phyloP scores from a whole-genome alignment of 2,888 invertebrate species.

The Sturmia bella region DNA sequence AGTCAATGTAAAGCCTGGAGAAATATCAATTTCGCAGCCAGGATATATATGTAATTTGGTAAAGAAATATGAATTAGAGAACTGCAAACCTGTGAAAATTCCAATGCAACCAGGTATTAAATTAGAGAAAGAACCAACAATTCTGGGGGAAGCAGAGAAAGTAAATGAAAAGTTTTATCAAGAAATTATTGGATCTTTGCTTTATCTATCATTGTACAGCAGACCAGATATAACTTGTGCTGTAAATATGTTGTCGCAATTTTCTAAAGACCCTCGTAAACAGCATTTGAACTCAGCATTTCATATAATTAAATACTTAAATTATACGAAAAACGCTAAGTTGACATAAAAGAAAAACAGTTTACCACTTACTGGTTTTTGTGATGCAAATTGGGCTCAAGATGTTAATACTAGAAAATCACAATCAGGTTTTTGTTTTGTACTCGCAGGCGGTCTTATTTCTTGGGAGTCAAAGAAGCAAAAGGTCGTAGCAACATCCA shows the following conservation, averaged over 20 bases:
- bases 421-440: not conserved
- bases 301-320: slow-evolving; percentile 9
- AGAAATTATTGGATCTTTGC: no score
- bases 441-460: slow-evolving; percentile 5
- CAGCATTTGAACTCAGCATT: slow-evolving; percentile 6
- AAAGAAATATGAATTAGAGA: slow-evolving; percentile 10
- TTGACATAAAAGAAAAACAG: not conserved
- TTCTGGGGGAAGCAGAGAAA: slow-evolving; percentile 10
- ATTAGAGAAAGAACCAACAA: slow-evolving; percentile 20
- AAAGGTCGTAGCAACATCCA: not conserved
- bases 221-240: slow-evolving; percentile 7
- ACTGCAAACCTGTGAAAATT: slow-evolving; percentile 1
- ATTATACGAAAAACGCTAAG: not conserved
- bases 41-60: not conserved
- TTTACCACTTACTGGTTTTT: not conserved
- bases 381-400: not conserved
- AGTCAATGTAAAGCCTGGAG: not conserved
- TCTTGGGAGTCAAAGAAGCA: not conserved
- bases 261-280: slow-evolving; percentile 11
- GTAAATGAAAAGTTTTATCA: no score
- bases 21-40: slow-evolving; percentile 4
- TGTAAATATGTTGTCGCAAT: slow-evolving; percentile 20
- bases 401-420: not conserved
- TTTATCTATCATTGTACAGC: slow-evolving; percentile 10
- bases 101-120: slow-evolving; percentile 1